phyloP scores from a whole-genome alignment of 2,113 vertebrate genomes.

The Triplophysa siluroides region DNA sequence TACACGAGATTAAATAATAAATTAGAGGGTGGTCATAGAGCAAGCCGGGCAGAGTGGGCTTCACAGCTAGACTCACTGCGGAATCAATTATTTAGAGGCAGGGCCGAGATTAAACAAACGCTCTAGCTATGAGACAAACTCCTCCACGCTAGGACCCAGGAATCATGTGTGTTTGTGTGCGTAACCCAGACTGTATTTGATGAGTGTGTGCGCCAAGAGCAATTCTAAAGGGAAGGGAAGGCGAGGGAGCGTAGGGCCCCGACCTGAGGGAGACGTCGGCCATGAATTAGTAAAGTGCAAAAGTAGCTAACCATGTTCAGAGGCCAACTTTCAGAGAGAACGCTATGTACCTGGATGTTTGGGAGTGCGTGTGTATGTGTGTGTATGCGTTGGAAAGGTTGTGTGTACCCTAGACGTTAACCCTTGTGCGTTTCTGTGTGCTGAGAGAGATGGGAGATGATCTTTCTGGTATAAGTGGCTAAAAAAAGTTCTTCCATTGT shows the following conservation, averaged over 20 bases:
- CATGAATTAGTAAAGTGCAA: constrained; percentile 83
- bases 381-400: constrained; percentile 12
- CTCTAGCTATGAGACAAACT: constrained; percentile 80
- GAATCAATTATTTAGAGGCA: constrained; percentile 87
- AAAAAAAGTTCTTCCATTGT: neutral
- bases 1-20: constrained; percentile 94
- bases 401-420: neutral
- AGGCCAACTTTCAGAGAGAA: constrained; percentile 47
- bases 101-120: constrained; percentile 86
- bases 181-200: constrained; percentile 46
- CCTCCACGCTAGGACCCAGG: constrained; percentile 80
- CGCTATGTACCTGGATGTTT: constrained; percentile 26
- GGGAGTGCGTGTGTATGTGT: constrained; percentile 27
- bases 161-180: constrained; percentile 62
- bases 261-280: constrained; percentile 68
- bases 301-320: constrained; percentile 74
- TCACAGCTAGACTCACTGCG: constrained; percentile 86
- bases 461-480: neutral
- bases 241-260: constrained; percentile 58
- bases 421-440: constrained; percentile 1
- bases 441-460: constrained; percentile 1
- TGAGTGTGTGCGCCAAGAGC: constrained; percentile 41
- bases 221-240: constrained; percentile 65
- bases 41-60: constrained; percentile 86
- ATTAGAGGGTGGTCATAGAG: constrained; percentile 88